Conservation (phyloP, 2,113 vertebrate genomes). For the Hiodon alosoides region DNA sequence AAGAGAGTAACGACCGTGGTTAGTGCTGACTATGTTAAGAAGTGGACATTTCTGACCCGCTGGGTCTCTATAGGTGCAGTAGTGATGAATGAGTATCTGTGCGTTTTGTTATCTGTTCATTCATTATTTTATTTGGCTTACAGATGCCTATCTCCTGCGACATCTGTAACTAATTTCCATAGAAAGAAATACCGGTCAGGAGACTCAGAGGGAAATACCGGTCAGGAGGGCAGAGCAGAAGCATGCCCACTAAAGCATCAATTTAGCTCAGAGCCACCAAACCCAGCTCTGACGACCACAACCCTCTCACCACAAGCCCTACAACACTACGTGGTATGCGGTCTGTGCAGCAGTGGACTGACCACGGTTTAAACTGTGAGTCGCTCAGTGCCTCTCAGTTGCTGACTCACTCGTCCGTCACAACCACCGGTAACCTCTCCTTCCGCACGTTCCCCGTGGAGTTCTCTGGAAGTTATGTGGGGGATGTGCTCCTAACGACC, state of each 20-base stretch:
- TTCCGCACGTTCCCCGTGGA: background rate
- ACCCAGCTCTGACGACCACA: background rate
- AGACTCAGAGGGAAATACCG: background rate
- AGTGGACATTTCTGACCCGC: background rate
- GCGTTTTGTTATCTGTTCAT: conserved; percentile 1
- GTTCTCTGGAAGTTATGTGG: background rate
- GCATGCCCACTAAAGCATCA: background rate
- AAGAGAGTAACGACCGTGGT: conserved; percentile 1
- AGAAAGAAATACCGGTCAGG: background rate
- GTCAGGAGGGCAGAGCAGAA: background rate
- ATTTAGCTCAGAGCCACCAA: too few species aligned
- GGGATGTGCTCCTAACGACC: background rate
- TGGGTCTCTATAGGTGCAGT: background rate
- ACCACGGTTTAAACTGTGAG: background rate
- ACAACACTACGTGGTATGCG: background rate
- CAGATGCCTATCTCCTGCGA: background rate
- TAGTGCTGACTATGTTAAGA: background rate
- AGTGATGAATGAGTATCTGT: background rate
- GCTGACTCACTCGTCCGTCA: background rate
- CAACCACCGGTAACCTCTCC: background rate
- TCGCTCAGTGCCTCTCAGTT: background rate
- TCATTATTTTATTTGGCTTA: conserved; percentile 3
- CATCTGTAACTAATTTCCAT: conserved; percentile 17
- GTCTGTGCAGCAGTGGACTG: background rate
- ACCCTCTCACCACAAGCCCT: background rate